Conservation (phyloP, 1,140 invertebrate genomes). For the Drosophila pallidifrons region DNA sequence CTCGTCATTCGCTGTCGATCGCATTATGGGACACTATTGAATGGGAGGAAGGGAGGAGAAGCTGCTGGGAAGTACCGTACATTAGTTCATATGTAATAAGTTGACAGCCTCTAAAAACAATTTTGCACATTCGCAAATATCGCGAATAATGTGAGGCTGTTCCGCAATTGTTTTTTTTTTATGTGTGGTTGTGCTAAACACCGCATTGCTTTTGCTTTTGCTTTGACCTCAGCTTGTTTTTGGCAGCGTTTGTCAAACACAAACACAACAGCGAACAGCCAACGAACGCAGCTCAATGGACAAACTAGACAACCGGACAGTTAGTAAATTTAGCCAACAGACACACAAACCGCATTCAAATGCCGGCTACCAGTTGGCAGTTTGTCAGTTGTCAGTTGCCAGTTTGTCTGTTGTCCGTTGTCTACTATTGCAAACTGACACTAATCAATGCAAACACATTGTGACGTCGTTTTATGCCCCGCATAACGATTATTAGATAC, state of each 20-base stretch:
- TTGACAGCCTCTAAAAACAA: slow-evolving; percentile 29
- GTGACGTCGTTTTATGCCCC: neutral
- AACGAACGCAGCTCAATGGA: neutral
- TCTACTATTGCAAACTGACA: neutral
- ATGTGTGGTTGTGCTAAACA: slow-evolving; percentile 33
- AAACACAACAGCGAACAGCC: slow-evolving; percentile 21
- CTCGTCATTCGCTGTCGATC: neutral
- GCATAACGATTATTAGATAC: slow-evolving; percentile 4
- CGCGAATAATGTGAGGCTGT: slow-evolving; percentile 64
- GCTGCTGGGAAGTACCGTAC: neutral
- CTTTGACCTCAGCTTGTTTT: slow-evolving; percentile 45
- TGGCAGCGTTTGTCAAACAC: slow-evolving; percentile 44
- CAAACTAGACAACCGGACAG: neutral
- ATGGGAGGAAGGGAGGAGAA: neutral
- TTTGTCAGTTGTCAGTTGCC: slow-evolving; percentile 11
- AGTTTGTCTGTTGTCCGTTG: neutral
- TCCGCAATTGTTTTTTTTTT: slow-evolving; percentile 69
- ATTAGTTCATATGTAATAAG: slow-evolving; percentile 10
- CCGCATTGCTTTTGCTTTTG: slow-evolving; percentile 18
- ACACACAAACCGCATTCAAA: slow-evolving; percentile 34
- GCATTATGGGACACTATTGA: neutral
- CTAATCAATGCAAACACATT: slow-evolving; percentile 26
- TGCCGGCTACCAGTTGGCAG: slow-evolving; percentile 33
- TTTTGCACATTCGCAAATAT: slow-evolving; percentile 25
- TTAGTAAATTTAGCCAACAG: slow-evolving; percentile 41